Conservation (phyloP, 2,113 vertebrate genomes). For the Junco hyemalis region DNA sequence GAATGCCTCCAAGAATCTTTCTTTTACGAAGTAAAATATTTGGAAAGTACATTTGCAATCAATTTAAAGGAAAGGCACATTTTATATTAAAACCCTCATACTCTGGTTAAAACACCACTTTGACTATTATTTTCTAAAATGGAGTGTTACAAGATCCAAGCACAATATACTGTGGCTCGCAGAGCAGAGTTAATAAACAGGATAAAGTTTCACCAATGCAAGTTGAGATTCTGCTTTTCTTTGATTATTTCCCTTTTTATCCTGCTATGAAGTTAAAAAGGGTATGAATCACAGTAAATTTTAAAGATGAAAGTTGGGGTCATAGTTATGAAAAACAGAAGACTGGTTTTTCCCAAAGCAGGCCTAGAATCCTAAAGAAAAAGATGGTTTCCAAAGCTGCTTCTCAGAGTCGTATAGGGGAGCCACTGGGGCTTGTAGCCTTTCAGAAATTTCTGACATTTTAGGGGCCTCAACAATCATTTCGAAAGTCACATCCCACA, state of each 20-base stretch:
- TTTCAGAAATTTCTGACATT: neutral
- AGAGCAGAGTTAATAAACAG: constrained; percentile 63
- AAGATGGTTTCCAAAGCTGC: neutral
- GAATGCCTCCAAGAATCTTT: constrained; percentile 41
- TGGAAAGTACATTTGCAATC: constrained; percentile 67
- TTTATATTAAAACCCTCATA: constrained; percentile 58
- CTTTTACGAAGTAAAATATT: constrained; percentile 66
- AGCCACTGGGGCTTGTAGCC: neutral
- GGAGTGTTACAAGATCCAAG: constrained; percentile 66
- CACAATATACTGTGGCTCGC: constrained; percentile 17
- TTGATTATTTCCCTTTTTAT: constrained; percentile 57
- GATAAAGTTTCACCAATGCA: constrained; percentile 55
- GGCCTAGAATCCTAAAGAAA: neutral
- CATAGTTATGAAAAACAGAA: constrained; percentile 22
- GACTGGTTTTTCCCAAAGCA: neutral
- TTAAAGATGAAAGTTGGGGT: constrained; percentile 12
- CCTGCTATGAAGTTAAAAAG: neutral
- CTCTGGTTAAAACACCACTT: constrained; percentile 44
- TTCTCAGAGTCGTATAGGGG: neutral
- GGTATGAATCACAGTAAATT: neutral
- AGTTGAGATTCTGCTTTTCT: constrained; percentile 42
- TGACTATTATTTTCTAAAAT: constrained; percentile 65
- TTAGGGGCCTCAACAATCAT: neutral
- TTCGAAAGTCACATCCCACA: neutral
- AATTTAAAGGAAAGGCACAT: constrained; percentile 55